Base-by-base conservation (phyloP, 1,140 invertebrate species). In the Antheraea mylitta region DNA sequence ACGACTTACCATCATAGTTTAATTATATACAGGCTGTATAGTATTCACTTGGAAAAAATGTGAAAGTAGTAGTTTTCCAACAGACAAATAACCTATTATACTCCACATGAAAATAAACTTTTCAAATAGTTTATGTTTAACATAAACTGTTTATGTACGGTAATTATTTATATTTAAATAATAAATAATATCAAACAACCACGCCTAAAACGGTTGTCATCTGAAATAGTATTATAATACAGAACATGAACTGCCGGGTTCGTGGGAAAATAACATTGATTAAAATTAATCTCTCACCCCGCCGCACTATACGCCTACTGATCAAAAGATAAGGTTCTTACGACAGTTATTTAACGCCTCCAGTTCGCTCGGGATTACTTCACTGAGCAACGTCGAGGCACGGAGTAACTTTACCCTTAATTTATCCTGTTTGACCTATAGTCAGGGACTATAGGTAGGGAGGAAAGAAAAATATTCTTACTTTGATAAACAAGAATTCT, bases 271-370 rank as follows among this genome's bases (percentile, higher is more conserved):
- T 53, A 53, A 53, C 45, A 53, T n/a, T 53, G 45, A 53, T 53
- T 53, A 53, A 53, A 53, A 53, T 53, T 53, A 53, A 10, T 53
- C 45, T 53, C 45, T 53, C 45, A 2, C 6, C 4, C 22, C 13
- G 45, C 11, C 45, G 13, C 45, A 53, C 45, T 53, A 53, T 7
- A 42, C 11, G 45, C 6, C 45, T 64, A 64, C 63, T 42, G 63
- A 64, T 64, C 18, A 45, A 42, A 18, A 64, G 63, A 64, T 64
- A 64, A 64, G 63, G 63, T 18, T 38, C 63, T 42, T 64, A 64
- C 38, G 37, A 37, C 38, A 30, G 63, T 64, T 64, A 42, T 42
- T 64, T 64, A 64, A 64, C 63, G 63, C 63, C 38, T 45, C 18
- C 63, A 64, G 16, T 42, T 64, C 63, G 63, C 63, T n/a, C 38